Conservation (phyloP, 2,888 invertebrate species). For the Euplagia quadripunctaria region DNA sequence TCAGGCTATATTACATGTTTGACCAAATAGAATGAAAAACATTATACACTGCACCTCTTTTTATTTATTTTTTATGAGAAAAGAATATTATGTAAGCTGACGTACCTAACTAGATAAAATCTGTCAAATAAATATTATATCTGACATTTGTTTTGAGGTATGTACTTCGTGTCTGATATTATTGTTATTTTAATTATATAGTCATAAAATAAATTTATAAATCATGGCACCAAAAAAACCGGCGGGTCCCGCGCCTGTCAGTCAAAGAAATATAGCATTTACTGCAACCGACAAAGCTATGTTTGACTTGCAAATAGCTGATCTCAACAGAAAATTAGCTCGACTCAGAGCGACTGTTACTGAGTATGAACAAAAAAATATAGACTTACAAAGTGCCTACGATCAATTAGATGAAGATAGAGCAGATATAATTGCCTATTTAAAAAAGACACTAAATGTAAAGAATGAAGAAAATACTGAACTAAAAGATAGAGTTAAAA, state of each 20-base stretch:
- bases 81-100: not conserved
- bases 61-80: not conserved
- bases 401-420: slow-evolving; percentile 92
- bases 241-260: not conserved
- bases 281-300: slow-evolving; percentile 93
- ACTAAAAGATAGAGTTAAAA: slow-evolving; percentile 90
- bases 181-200: not conserved
- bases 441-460: slow-evolving; percentile 91
- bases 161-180: not conserved
- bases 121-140: slow-evolving; percentile 4
- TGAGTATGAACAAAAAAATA: slow-evolving; percentile 91
- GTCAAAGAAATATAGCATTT: slow-evolving; percentile 54
- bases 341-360: slow-evolving; percentile 89
- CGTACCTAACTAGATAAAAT: not conserved
- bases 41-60: not conserved
- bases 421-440: slow-evolving; percentile 93
- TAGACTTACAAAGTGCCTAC: slow-evolving; percentile 88
- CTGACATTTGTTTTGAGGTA: not conserved
- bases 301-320: slow-evolving; percentile 93
- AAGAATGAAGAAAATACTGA: slow-evolving; percentile 90
- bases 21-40: not conserved
- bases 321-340: slow-evolving; percentile 93
- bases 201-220: slow-evolving; percentile 3
- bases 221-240: slow-evolving; percentile 20
- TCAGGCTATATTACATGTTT: not conserved